Evolutionary conservation across 2,797 vertebrate genomes (phyloP).

Genomic region (Steatocranus sp.): DNA sequence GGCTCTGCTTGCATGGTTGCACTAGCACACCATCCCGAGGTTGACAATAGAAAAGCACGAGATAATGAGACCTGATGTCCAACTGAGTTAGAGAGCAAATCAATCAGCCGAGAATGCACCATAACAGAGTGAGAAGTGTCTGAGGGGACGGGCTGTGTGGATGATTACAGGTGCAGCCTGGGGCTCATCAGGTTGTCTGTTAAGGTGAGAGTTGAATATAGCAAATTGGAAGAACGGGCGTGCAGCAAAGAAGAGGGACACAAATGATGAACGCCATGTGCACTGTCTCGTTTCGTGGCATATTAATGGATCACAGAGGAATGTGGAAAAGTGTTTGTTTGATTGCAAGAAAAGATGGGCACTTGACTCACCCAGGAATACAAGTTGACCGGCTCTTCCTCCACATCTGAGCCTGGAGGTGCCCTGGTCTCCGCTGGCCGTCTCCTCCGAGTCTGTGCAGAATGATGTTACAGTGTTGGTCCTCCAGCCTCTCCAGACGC

Average conservation of each 20-base stretch:
- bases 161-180: neutral
- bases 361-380: slow-evolving; percentile 71
- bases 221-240: neutral
- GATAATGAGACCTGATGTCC: slow-evolving; percentile 39
- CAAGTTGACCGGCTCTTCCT: slow-evolving; percentile 52
- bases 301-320: neutral
- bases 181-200: slow-evolving; percentile 4
- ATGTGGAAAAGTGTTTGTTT: neutral
- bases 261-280: neutral
- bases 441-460: slow-evolving; percentile 15
- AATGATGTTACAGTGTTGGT: slow-evolving; percentile 15
- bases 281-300: neutral
- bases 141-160: neutral
- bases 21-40: slow-evolving; percentile 8
- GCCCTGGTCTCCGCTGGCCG: slow-evolving; percentile 23
- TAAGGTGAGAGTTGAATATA: neutral
- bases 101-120: slow-evolving; percentile 35
- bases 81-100: slow-evolving; percentile 36
- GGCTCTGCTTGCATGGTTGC: neutral
- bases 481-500: slow-evolving; percentile 23
- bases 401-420: slow-evolving; percentile 55
- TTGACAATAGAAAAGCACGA: slow-evolving; percentile 23
- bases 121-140: neutral
- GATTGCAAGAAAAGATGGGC: neutral
- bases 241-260: neutral